Evolutionary conservation across 2,888 invertebrate species (phyloP).

Genomic region (Argynnis bischoffii): DNA sequence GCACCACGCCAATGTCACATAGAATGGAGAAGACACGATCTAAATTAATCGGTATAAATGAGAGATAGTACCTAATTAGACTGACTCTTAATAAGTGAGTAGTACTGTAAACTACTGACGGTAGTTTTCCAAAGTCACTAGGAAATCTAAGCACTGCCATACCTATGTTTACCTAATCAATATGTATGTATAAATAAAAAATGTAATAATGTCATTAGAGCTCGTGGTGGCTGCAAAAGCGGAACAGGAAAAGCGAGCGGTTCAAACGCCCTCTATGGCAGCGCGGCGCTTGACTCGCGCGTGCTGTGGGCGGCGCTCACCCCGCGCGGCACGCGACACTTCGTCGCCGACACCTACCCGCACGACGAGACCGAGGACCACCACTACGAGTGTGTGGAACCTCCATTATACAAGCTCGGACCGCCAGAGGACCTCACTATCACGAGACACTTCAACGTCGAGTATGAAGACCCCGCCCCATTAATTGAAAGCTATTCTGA

Average conservation of each 20-base stretch:
- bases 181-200: no score
- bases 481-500: slow-evolving; percentile 88
- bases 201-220: slow-evolving; percentile 49
- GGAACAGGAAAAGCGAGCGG: slow-evolving; percentile 78
- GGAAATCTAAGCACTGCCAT: no score
- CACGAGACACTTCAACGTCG: slow-evolving; percentile 90
- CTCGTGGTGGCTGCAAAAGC: slow-evolving; percentile 80
- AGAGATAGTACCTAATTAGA: no score
- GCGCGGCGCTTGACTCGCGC: slow-evolving; percentile 84
- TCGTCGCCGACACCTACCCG: slow-evolving; percentile 85
- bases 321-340: slow-evolving; percentile 90
- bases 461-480: slow-evolving; percentile 90
- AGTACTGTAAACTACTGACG: no score
- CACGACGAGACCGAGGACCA: slow-evolving; percentile 85
- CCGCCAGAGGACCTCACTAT: slow-evolving; percentile 81
- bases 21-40: no score
- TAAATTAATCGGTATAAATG: no score
- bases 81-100: no score
- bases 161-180: no score
- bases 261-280: slow-evolving; percentile 71
- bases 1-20: no score
- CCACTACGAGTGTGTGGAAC: slow-evolving; percentile 88
- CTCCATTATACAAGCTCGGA: slow-evolving; percentile 75
- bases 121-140: no score
- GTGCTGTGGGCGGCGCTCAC: slow-evolving; percentile 93